These are phyloP conservation scores for Ceyx erithaca DNA, from an alignment of 2,797 vertebrate genomes.

Conservation along the genomic window DNA sequence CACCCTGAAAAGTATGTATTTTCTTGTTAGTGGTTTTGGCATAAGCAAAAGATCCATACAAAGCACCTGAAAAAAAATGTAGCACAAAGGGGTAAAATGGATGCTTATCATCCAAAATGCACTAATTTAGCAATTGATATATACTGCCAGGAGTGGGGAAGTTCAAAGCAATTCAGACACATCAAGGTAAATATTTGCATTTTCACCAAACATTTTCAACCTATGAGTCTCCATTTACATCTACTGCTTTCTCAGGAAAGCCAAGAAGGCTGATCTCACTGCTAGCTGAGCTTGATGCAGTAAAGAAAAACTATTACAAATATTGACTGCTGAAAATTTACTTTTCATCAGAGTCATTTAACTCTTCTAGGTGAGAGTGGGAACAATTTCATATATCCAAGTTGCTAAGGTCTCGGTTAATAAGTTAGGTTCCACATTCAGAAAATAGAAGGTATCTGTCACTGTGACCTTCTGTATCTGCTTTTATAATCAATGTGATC, in stretches of 20 bases:
- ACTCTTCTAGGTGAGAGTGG: background rate
- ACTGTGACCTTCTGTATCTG: constrained; percentile 42
- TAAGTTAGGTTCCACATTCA: background rate
- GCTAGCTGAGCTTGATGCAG: background rate
- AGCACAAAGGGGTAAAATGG: background rate
- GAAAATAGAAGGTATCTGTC: constrained; percentile 29
- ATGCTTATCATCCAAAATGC: background rate
- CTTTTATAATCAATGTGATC: constrained; percentile 64
- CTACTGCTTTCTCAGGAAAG: background rate
- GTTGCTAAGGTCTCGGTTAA: background rate
- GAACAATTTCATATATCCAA: background rate
- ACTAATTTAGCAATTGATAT: background rate
- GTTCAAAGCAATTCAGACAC: background rate
- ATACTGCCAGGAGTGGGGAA: background rate
- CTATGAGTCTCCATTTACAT: background rate
- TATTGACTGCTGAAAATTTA: background rate
- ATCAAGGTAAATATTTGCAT: background rate
- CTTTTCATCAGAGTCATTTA: background rate
- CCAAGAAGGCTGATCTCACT: background rate
- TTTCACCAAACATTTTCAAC: background rate
- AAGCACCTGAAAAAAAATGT: background rate
- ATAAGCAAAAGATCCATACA: background rate
- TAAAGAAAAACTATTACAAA: background rate
- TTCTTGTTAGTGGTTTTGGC: background rate
- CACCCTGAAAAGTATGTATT: background rate